Evolutionary conservation across 2,888 invertebrate species (phyloP).

Genomic region (Epinotia brunnichana): DNA sequence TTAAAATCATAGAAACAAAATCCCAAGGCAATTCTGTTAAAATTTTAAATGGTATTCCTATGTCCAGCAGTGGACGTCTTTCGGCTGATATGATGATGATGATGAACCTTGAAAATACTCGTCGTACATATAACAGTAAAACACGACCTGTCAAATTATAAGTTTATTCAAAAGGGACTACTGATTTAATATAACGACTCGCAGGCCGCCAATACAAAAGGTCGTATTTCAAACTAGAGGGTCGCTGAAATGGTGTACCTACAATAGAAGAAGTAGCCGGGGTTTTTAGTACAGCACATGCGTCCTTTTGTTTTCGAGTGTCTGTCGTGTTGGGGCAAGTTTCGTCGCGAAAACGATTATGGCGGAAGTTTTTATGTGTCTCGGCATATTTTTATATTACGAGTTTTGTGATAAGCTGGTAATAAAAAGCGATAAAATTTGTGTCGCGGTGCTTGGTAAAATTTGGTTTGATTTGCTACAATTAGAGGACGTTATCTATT

Average conservation of each 20-base stretch:
- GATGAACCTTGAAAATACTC: too few relatives aligned
- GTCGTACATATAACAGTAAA: background rate
- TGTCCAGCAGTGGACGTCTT: too few relatives aligned
- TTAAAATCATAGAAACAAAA: too few relatives aligned
- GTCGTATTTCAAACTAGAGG: background rate
- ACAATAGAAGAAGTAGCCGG: background rate
- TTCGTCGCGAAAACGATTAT: slow-evolving; percentile 33
- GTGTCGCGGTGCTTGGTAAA: background rate
- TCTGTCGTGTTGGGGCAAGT: slow-evolving; percentile 21
- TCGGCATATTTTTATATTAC: slow-evolving; percentile 26
- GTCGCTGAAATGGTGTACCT: background rate
- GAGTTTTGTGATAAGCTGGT: slow-evolving; percentile 21
- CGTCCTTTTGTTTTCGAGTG: background rate
- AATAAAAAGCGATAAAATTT: slow-evolving; percentile 9
- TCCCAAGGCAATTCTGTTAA: too few relatives aligned
- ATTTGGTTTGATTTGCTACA: slow-evolving; percentile 4
- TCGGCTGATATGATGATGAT: too few relatives aligned
- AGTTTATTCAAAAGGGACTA: slow-evolving; percentile 50
- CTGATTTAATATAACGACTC: slow-evolving; percentile 52
- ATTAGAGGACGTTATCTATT: background rate
- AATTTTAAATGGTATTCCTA: too few relatives aligned
- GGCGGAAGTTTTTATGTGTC: slow-evolving; percentile 33
- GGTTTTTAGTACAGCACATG: background rate
- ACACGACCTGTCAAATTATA: slow-evolving; percentile 44
- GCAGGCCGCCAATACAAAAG: background rate